Base-by-base conservation (phyloP, 2,888 invertebrate species). In the Drosophila cracens region DNA sequence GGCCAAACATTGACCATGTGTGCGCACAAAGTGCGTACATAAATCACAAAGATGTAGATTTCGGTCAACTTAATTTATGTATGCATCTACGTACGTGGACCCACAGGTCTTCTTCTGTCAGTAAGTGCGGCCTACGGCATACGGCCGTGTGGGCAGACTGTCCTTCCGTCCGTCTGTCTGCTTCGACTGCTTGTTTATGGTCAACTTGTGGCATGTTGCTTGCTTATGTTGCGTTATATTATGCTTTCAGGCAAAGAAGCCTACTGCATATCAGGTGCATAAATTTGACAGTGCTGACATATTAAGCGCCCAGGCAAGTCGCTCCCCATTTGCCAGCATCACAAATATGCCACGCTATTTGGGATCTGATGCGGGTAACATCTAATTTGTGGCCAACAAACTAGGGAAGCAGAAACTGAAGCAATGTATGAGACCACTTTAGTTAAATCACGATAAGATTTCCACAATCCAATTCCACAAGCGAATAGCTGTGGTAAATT, bases 11-110 rank as follows among this genome's bases (percentile, higher is more conserved):
- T 53, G 57, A 63, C 62, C 89, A 76, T 79, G 83, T 81, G 70
- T 64, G 43, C 38, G 46, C 13, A 25, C 51, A 68, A 67, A 82
- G 64, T 70, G 69, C 65, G 63, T 77, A 48, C 76, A 71, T 84
- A 87, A 84, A 89, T 84, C 87, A 89, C 68, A 38, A 61, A 67
- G 71, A 89, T 79, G 66, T 79, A 62, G 74, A 83, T 81, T 71
- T 87, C 33, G 56, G 46, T 40, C 56, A 67, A 61, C 69, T 60
- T 83, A 81, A 86, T 86, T 86, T 87, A 87, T 69, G 87, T 76
- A 57, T 64, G 52, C 49, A 18, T 10, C 25, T 27, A 57, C 8
- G 16, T 25, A 25, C 4, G 16, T 46, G 38, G 33, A 25, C 57
- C 25, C 13, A 29, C n/a, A 16, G 16, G 21, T 25, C 56, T n/a